A percentile compares a stretch with the other conserved stretches of the same genome.
These are phyloP conservation scores for Hucho hucho DNA, from an alignment of 2,113 vertebrate genomes.

Conservation along the genomic window DNA sequence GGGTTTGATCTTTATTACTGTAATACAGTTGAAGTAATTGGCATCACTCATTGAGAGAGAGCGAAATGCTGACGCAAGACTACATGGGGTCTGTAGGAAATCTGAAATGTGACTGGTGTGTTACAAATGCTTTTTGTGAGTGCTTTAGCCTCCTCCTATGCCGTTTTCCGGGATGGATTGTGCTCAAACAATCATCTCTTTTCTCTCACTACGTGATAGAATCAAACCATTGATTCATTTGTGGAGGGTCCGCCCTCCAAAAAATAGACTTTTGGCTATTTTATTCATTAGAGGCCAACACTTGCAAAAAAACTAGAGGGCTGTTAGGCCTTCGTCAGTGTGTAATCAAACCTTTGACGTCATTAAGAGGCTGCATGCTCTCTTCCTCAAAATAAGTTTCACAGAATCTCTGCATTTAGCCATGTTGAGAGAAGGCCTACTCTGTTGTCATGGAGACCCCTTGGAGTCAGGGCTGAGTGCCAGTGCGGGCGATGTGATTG, in stretches of 20 bases:
- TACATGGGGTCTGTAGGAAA: neutral
- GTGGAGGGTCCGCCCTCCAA: too few species aligned
- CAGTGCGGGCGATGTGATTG: neutral
- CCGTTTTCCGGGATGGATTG: neutral
- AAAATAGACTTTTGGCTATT: too few species aligned
- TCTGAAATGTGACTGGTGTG: neutral
- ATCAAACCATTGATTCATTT: neutral
- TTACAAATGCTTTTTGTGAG: neutral
- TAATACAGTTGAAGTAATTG: constrained; percentile 12
- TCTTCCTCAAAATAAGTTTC: neutral
- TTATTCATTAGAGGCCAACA: too few species aligned
- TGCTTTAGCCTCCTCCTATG: neutral
- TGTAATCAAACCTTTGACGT: too few species aligned
- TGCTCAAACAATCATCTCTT: neutral
- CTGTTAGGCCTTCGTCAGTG: too few species aligned
- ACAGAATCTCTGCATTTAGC: too few species aligned
- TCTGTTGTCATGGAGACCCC: neutral
- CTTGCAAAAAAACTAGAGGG: too few species aligned
- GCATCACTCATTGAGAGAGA: neutral
- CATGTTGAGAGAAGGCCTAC: neutral
- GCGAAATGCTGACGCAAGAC: neutral
- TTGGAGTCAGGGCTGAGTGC: neutral
- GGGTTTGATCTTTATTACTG: constrained; percentile 23
- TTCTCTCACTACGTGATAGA: neutral
- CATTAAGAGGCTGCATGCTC: neutral